Conservation (phyloP, 2,797 vertebrate genomes). For the Smutsia temminckii region DNA sequence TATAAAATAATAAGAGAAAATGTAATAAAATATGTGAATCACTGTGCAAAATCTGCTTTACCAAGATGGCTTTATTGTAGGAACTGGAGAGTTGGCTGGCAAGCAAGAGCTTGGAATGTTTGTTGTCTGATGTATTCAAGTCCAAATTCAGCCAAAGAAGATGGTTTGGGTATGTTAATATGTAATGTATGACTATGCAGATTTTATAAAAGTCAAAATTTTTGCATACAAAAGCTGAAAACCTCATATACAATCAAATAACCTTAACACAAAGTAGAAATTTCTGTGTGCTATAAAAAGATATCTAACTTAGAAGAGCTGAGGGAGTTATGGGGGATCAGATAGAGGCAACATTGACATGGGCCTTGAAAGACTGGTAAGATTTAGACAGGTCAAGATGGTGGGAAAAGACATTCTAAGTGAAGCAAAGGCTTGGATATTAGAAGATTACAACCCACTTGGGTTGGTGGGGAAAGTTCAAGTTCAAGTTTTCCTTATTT, state of each 20-base stretch:
- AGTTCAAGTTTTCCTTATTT: background rate
- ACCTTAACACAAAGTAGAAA: background rate
- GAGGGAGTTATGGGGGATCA: background rate
- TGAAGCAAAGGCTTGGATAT: background rate
- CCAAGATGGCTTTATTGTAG: background rate
- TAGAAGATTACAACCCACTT: background rate
- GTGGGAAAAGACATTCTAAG: slow-evolving; percentile 26
- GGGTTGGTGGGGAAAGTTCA: background rate
- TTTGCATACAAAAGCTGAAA: background rate
- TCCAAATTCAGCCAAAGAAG: slow-evolving; percentile 22
- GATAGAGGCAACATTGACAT: background rate
- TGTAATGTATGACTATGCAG: background rate
- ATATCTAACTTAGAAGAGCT: background rate
- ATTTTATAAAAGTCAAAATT: slow-evolving; percentile 15
- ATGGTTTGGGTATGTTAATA: background rate
- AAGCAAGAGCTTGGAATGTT: slow-evolving; percentile 29
- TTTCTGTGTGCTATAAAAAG: background rate
- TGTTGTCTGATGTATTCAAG: slow-evolving; percentile 18
- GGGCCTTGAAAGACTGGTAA: background rate
- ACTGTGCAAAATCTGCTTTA: slow-evolving; percentile 28
- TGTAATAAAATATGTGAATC: slow-evolving; percentile 35
- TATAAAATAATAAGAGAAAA: slow-evolving; percentile 47
- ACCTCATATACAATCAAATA: slow-evolving; percentile 31
- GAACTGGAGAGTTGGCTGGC: background rate
- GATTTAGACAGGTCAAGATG: slow-evolving; percentile 12